Base-by-base conservation (phyloP, 2,113 vertebrate species). In the Australoheros scitulus region DNA sequence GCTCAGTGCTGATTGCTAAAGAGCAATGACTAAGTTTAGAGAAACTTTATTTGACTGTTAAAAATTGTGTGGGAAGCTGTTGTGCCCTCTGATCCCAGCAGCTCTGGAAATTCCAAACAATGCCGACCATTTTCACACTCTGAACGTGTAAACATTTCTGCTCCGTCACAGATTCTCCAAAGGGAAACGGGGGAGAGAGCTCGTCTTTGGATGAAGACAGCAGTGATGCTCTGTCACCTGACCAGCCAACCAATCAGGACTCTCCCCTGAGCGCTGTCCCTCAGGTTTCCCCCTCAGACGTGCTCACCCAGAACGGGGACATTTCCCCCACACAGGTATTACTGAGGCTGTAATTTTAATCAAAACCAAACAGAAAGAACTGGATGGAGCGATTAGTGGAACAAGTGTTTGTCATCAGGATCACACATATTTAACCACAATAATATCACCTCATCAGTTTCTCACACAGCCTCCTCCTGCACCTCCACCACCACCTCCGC, bases 161-260 rank as follows among this genome's bases (percentile, higher is more conserved):
- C 61, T 77, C n/a, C 36, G 9, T 77, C 24, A 4, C 96, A 93
- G 97, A 97, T 90, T 97, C 97, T 88, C 97, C 96, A 86, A 83
- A 98, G 94, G 94, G 92, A 75, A 96, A 97, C 18, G 96, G 96
- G 8, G 93, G 93, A n/a, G 98, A 99, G 92, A 97, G 95, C 94
- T 98, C 98, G 18, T 99, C 98, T 80, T 95, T 98, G 29, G 98
- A 99, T 2, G 98, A 99, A 92, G 98, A 99, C 95, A 99, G 98
- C 96, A 98, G 98, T 2, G 98, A 99, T 70, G 97, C 97, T 77
- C 95, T 98, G 72, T 99, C 98, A 6, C 98, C 98, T 3, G 98
- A 99, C 88, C 98, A 98, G 94, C 97, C 96, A 11, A 96, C 96
- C 93, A 98, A 97, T 95, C 98, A 98, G 11, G 97, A 98, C 94